phyloP scores from a whole-genome alignment of 2,888 invertebrate species.

The Mythimna loreyi region DNA sequence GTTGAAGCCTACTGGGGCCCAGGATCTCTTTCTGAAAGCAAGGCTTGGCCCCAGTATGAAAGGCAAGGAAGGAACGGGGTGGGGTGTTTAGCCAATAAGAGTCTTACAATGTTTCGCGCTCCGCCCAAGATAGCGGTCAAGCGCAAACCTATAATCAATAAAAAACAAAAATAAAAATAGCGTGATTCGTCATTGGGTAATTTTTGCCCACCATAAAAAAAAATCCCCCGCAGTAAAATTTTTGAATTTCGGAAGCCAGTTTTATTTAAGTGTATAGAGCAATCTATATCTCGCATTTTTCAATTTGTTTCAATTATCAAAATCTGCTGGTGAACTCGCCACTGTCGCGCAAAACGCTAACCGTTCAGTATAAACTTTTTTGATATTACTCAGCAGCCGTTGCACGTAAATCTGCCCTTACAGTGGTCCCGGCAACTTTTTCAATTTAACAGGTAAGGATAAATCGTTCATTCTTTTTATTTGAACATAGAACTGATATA shows the following conservation, averaged over 20 bases:
- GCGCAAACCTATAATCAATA: no score
- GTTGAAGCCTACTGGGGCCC: no score
- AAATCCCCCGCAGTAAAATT: slow-evolving; percentile 18
- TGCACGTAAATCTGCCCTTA: slow-evolving; percentile 89
- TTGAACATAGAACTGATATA: slow-evolving; percentile 89
- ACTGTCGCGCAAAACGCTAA: slow-evolving; percentile 74
- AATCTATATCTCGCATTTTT: slow-evolving; percentile 68
- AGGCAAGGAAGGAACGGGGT: no score
- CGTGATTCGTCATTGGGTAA: no score
- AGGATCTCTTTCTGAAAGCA: no score
- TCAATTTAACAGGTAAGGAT: slow-evolving; percentile 91
- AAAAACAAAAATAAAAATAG: no score
- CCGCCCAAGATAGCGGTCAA: no score
- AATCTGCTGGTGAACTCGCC: slow-evolving; percentile 71
- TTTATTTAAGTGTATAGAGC: slow-evolving; percentile 11
- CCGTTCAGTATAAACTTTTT: slow-evolving; percentile 88
- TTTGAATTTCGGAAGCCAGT: slow-evolving; percentile 13
- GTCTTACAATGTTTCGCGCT: no score
- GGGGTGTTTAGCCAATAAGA: no score
- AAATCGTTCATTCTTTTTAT: slow-evolving; percentile 90
- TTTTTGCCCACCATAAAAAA: no score
- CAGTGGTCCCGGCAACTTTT: slow-evolving; percentile 89
- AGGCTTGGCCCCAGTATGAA: no score
- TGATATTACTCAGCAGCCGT: slow-evolving; percentile 88
- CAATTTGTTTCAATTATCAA: slow-evolving; percentile 83